Base-by-base conservation (phyloP, 2,888 invertebrate genomes). In the Epirrita christyi region DNA sequence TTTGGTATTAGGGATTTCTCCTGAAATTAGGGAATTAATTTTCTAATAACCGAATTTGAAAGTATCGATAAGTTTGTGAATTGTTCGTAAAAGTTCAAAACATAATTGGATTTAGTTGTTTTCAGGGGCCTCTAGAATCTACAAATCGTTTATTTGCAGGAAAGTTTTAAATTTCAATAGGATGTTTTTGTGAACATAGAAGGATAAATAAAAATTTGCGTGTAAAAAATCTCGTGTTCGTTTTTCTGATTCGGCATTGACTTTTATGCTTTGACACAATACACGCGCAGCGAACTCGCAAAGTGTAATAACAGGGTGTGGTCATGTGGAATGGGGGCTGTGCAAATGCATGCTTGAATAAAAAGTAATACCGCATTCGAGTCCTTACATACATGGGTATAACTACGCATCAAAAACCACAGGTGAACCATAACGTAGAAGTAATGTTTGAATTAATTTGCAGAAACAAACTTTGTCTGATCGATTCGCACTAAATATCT, bases 241-340 rank as follows among this genome's bases (percentile, higher is more conserved):
- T 42, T 36, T 48, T 57, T 51, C 48, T 63, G 68, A 67, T 73
- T 71, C 64, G 50, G 57, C 69, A 70, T 71, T 70, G 66, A 68
- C 67, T 73, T 71, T 72, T 66, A 55, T 65, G 67, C 68, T 69
- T 68, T 70, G 70, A 71, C 72, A 77, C 71, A 76, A 73, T 73
- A 67, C 59, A 43, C 60, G 63, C 50, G 68, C 68, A 71, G 57
- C 62, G 68, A 69, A 53, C 61, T 59, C 49, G 59, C 65, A 63
- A 63, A 71, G 67, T 71, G 75, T 78, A 75, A 77, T 73, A 75
- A 75, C 65, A 61, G 70, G 71, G 73, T 71, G 71, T 68, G 72
- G 54, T 69, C 68, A 72, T 70, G 70, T 71, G 69, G 72, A 76
- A 73, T 50, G 57, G 66, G 68, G 65, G 49, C 58, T 55, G 40